Percentiles rank a stretch among this genome's conserved stretches.
Conservation (phyloP, 2,888 invertebrate genomes). For the Rhopalosiphum nymphaeae region DNA sequence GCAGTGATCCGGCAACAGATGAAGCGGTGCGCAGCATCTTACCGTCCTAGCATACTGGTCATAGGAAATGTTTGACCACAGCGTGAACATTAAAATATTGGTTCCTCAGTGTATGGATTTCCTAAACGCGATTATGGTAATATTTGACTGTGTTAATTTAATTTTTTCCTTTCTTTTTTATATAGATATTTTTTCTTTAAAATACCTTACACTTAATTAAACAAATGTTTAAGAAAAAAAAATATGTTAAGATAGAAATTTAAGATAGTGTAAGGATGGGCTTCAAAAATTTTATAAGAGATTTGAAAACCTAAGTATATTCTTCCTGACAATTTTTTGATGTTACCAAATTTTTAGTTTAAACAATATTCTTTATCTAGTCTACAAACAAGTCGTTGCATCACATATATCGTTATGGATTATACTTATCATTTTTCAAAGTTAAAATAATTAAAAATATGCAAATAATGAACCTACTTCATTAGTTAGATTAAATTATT, state of each 20-base stretch:
- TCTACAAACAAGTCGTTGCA: slow-evolving; percentile 26
- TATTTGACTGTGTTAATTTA: slow-evolving; percentile 65
- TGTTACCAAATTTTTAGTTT: slow-evolving; percentile 54
- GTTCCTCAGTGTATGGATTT: slow-evolving; percentile 64
- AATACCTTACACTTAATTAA: slow-evolving; percentile 52
- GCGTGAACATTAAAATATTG: slow-evolving; percentile 58
- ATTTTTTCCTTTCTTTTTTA: slow-evolving; percentile 51
- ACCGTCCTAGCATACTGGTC: slow-evolving; percentile 66
- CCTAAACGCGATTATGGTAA: slow-evolving; percentile 60
- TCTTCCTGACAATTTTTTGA: slow-evolving; percentile 24
- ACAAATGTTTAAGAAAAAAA: slow-evolving; percentile 39
- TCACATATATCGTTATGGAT: slow-evolving; percentile 37
- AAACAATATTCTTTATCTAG: slow-evolving; percentile 41
- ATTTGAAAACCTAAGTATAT: background rate
- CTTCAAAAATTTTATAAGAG: slow-evolving; percentile 18
- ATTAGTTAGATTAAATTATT: background rate
- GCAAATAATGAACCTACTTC: background rate
- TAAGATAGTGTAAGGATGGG: slow-evolving; percentile 61
- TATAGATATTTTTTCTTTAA: slow-evolving; percentile 45
- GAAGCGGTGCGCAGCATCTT: slow-evolving; percentile 67
- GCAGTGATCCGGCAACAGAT: slow-evolving; percentile 66
- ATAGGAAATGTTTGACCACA: slow-evolving; percentile 64
- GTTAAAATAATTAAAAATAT: slow-evolving; percentile 9
- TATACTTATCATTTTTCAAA: background rate
- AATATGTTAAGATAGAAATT: slow-evolving; percentile 42